Conservation (phyloP, 2,113 vertebrate species). For the Ameiurus melas region DNA sequence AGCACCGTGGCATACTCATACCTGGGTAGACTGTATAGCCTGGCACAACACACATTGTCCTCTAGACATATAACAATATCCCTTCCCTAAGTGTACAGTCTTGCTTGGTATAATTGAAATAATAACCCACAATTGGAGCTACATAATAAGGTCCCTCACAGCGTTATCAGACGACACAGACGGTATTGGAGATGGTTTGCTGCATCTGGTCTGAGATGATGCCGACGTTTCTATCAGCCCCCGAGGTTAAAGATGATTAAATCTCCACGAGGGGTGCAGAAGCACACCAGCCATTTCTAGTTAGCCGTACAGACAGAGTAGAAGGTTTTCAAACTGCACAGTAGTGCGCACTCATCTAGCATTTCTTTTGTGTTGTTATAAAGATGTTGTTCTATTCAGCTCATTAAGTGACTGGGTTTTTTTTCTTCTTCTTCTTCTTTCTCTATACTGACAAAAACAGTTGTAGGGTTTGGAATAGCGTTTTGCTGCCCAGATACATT, state of each 20-base stretch:
- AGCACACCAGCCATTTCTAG: slow-evolving; percentile 28
- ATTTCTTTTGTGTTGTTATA: slow-evolving; percentile 3
- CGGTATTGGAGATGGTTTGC: slow-evolving; percentile 8
- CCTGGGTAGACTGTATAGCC: background rate
- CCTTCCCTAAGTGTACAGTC: slow-evolving; percentile 1
- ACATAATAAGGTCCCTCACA: slow-evolving; percentile 15
- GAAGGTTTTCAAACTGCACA: slow-evolving; percentile 10
- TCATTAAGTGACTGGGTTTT: background rate
- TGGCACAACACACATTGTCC: background rate
- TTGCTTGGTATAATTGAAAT: slow-evolving; percentile 36
- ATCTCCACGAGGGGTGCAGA: slow-evolving; percentile 42
- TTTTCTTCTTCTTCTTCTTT: too few species aligned
- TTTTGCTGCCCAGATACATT: slow-evolving; percentile 13
- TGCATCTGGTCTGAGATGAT: slow-evolving; percentile 27
- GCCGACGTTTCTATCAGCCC: slow-evolving; percentile 12
- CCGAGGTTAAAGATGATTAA: slow-evolving; percentile 46
- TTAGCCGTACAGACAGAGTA: slow-evolving; percentile 6
- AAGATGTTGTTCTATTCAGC: background rate
- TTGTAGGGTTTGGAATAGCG: background rate
- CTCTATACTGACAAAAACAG: background rate
- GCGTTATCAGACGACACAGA: slow-evolving; percentile 36
- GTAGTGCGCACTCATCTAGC: background rate
- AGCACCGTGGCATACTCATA: background rate
- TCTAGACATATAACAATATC: background rate
- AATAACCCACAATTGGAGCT: slow-evolving; percentile 35